Evolutionary conservation across 2,888 invertebrate species (phyloP).

Genomic region (Nemurella pictetii): DNA sequence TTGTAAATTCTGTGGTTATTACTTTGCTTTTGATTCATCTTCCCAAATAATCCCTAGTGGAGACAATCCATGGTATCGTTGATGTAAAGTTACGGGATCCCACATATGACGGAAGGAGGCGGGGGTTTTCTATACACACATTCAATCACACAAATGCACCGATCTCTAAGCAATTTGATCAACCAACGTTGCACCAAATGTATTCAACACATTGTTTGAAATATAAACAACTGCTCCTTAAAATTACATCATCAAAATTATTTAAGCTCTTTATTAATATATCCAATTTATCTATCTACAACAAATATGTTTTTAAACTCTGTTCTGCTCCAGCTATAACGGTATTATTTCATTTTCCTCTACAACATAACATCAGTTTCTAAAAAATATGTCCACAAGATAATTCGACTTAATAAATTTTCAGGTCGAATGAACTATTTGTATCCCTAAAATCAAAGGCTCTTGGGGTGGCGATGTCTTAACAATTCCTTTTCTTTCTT

Average conservation of each 20-base stretch:
- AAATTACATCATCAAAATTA: background rate
- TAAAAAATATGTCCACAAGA: background rate
- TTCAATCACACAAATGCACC: too few relatives aligned
- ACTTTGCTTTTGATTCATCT: too few relatives aligned
- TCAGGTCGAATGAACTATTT: background rate
- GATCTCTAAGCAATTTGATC: too few relatives aligned
- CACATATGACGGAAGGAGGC: too few relatives aligned
- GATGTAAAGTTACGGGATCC: too few relatives aligned
- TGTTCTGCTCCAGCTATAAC: background rate
- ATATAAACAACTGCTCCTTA: background rate
- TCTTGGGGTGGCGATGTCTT: constrained; percentile 40
- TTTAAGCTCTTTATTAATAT: background rate
- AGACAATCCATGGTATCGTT: too few relatives aligned
- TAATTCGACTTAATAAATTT: background rate
- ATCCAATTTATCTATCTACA: background rate
- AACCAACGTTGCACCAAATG: too few relatives aligned
- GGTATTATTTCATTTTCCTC: background rate
- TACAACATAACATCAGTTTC: background rate
- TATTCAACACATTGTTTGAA: background rate
- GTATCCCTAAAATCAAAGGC: constrained; percentile 31
- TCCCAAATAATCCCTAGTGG: too few relatives aligned
- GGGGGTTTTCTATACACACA: too few relatives aligned
- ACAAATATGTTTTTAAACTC: background rate
- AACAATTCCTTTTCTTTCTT: background rate
- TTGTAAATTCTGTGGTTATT: too few relatives aligned